These are phyloP conservation scores for Lithophane semibrunnea DNA, from an alignment of 2,888 invertebrate genomes.

Conservation along the genomic window DNA sequence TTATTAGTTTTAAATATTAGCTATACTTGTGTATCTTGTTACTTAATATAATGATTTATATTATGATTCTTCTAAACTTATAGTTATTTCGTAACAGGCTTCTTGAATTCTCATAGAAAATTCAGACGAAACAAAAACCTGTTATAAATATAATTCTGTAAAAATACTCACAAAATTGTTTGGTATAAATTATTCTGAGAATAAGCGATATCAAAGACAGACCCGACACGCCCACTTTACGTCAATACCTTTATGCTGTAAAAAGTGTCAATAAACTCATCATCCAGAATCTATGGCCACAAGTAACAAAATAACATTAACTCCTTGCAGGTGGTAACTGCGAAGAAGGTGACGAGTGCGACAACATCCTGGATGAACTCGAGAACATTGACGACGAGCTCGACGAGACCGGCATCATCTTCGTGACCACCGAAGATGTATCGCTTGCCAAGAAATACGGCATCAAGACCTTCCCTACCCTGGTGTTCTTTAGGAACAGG, in stretches of 20 bases:
- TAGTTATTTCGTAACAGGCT: background rate
- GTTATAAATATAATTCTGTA: background rate
- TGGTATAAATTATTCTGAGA: background rate
- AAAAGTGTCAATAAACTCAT: background rate
- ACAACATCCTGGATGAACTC: constrained; percentile 95
- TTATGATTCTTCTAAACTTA: background rate
- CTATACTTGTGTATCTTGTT: background rate
- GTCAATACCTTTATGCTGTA: background rate
- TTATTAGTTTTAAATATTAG: background rate
- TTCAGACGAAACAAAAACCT: background rate
- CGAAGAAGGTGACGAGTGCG: constrained; percentile 96
- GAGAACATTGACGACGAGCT: constrained; percentile 98
- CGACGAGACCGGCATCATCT: constrained; percentile 97
- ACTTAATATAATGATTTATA: background rate
- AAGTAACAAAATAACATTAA: constrained; percentile 1
- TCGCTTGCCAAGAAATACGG: constrained; percentile 95
- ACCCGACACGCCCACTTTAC: background rate
- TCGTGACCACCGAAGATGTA: constrained; percentile 97
- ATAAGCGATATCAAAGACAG: background rate
- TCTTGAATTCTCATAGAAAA: background rate
- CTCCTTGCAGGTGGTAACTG: constrained; percentile 93
- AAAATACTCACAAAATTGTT: background rate
- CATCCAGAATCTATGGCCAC: too few relatives aligned
- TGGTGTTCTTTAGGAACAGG: constrained; percentile 97
- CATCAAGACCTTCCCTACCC: constrained; percentile 95